Percentiles rank a stretch among this genome's conserved stretches.
Conservation (phyloP, 2,797 vertebrate genomes). For the Strix occidentalis region DNA sequence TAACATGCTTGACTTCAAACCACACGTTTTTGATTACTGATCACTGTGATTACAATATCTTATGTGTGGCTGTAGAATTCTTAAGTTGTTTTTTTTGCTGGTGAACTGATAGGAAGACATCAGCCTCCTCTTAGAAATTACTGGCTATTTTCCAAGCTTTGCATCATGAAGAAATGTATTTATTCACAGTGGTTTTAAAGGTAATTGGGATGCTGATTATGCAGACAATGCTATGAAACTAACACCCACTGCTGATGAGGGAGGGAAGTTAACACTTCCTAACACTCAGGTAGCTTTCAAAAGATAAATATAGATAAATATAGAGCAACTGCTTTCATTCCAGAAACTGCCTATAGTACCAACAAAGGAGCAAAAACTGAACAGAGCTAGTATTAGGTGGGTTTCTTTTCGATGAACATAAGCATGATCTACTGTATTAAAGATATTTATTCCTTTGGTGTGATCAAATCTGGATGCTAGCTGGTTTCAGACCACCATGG, state of each 20-base stretch:
- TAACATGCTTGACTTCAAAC: slow-evolving; percentile 3
- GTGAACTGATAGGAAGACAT: not conserved
- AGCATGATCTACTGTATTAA: not conserved
- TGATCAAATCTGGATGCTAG: not conserved
- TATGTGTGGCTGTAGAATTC: not conserved
- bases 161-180: not conserved
- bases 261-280: not conserved
- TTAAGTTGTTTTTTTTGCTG: not conserved
- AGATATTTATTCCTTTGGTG: not conserved
- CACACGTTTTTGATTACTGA: slow-evolving; percentile 6
- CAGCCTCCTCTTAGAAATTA: not conserved
- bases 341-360: not conserved
- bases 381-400: not conserved
- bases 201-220: not conserved
- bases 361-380: not conserved
- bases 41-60: not conserved
- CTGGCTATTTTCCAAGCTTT: not conserved
- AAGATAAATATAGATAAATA: not conserved
- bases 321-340: not conserved
- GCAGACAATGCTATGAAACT: not conserved
- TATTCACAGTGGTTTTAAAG: slow-evolving; percentile 11
- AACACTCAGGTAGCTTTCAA: not conserved
- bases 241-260: not conserved
- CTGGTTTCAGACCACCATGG: not conserved
- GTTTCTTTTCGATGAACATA: not conserved